These are phyloP conservation scores for Bhutanitis thaidina DNA, from an alignment of 2,888 invertebrate genomes.

Conservation along the genomic window DNA sequence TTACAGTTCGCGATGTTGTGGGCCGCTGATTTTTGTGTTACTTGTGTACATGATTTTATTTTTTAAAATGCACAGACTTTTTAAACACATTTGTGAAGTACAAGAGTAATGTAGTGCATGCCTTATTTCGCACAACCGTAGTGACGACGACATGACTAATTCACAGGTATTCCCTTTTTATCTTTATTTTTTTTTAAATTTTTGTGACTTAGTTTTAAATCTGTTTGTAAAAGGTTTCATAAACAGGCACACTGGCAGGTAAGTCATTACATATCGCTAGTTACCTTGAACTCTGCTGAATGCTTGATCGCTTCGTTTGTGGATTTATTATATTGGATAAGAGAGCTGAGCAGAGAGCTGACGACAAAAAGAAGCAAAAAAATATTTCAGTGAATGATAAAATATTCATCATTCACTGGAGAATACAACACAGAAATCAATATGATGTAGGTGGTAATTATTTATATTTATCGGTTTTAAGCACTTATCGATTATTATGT, in stretches of 20 bases:
- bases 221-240: too few relatives aligned
- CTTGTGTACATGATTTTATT: slow-evolving; percentile 61
- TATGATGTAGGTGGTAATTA: too few relatives aligned
- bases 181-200: slow-evolving; percentile 44
- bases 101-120: slow-evolving; percentile 73
- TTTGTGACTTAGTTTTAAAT: neutral
- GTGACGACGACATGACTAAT: slow-evolving; percentile 78
- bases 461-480: too few relatives aligned
- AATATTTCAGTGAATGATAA: too few relatives aligned
- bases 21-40: slow-evolving; percentile 64
- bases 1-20: slow-evolving; percentile 69
- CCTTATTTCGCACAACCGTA: slow-evolving; percentile 64
- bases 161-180: slow-evolving; percentile 79
- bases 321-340: too few relatives aligned
- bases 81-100: slow-evolving; percentile 61
- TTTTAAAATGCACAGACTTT: slow-evolving; percentile 69
- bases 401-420: too few relatives aligned
- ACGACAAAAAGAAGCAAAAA: too few relatives aligned
- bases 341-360: too few relatives aligned
- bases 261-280: neutral
- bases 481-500: too few relatives aligned
- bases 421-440: too few relatives aligned
- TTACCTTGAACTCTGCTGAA: neutral
- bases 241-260: slow-evolving; percentile 19
- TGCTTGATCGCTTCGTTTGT: too few relatives aligned